Conservation (phyloP, 2,797 vertebrate species). For the Picus viridis region DNA sequence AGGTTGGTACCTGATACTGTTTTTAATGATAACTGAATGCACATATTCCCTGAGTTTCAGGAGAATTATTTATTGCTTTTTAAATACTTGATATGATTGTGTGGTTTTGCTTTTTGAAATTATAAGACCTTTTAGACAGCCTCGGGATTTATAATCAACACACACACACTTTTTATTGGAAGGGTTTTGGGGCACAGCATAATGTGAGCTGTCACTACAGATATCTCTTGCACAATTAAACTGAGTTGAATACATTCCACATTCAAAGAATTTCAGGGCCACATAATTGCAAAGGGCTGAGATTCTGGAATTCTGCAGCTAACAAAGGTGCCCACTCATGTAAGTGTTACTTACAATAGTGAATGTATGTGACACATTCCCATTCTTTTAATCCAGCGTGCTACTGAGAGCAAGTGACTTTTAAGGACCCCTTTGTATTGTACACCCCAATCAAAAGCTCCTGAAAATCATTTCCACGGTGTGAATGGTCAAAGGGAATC, state of each 20-base stretch:
- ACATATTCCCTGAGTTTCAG: neutral
- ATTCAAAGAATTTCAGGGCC: slow-evolving; percentile 11
- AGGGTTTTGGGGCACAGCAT: neutral
- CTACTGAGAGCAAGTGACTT: neutral
- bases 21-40: neutral
- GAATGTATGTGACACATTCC: neutral
- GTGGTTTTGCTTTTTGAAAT: neutral
- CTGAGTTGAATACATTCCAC: slow-evolving; percentile 11
- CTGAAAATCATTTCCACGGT: neutral
- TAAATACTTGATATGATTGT: neutral
- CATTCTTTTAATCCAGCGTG: neutral
- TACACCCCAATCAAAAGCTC: neutral
- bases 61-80: slow-evolving; percentile 1
- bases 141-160: neutral
- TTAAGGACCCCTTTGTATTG: neutral
- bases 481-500: neutral
- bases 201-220: neutral
- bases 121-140: neutral
- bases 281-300: neutral
- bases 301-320: neutral
- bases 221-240: neutral
- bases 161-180: neutral
- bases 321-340: neutral
- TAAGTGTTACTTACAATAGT: neutral
- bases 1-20: neutral